phyloP scores from a whole-genome alignment of 2,113 vertebrate species.

The Vulpes vulpes region DNA sequence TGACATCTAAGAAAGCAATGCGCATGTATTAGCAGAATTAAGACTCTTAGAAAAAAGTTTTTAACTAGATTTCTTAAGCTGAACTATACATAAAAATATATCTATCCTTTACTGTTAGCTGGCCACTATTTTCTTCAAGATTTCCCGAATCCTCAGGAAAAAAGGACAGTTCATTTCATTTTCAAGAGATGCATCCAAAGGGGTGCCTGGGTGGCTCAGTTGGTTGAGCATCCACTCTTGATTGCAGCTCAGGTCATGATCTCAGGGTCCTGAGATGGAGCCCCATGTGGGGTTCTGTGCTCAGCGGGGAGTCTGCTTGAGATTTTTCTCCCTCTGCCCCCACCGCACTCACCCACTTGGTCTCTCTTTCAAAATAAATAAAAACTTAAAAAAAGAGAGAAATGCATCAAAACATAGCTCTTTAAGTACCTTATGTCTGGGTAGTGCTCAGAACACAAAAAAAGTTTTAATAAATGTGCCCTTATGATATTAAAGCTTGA shows the following conservation, averaged over 20 bases:
- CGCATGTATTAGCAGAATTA: conserved; percentile 1
- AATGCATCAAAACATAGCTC: background rate
- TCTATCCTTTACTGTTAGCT: background rate
- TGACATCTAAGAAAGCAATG: background rate
- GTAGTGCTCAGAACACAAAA: conserved; percentile 45
- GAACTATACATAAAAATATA: conserved; percentile 49
- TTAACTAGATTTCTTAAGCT: conserved; percentile 47
- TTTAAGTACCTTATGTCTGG: conserved; percentile 50
- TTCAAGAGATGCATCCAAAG: conserved; percentile 35
- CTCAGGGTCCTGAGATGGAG: background rate
- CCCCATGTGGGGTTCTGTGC: background rate
- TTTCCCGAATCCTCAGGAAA: conserved; percentile 39
- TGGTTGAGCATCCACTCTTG: background rate
- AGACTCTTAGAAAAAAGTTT: conserved; percentile 10
- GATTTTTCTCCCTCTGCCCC: background rate
- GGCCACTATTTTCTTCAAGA: conserved; percentile 60
- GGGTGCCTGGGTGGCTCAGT: background rate
- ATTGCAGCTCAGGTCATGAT: background rate
- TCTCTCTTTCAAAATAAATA: background rate
- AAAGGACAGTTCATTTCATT: conserved; percentile 12
- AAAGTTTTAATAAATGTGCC: conserved; percentile 62
- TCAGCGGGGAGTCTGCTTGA: background rate
- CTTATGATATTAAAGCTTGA: conserved; percentile 70
- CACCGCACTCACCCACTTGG: background rate
- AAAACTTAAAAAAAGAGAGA: background rate